A percentile compares a stretch with the other conserved stretches of the same genome.
Evolutionary conservation across 2,113 vertebrate species (phyloP).

Genomic region (Pitta sordida): DNA sequence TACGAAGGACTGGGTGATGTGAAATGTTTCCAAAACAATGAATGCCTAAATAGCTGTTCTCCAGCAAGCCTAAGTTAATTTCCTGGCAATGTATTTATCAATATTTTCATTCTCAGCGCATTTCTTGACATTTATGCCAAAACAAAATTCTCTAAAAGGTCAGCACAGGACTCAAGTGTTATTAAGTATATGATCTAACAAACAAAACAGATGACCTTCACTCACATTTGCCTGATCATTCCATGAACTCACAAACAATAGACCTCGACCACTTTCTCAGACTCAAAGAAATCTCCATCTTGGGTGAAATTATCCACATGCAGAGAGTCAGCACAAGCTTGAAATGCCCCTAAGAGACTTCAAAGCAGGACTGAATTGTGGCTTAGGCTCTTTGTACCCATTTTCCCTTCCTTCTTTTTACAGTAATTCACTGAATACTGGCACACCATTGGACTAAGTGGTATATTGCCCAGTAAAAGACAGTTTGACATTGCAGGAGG

Average conservation of each 20-base stretch:
- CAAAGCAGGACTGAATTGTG: neutral
- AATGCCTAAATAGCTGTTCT: neutral
- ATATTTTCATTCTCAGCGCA: neutral
- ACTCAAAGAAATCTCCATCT: neutral
- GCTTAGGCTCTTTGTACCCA: neutral
- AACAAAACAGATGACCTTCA: neutral
- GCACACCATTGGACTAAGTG: fast-evolving
- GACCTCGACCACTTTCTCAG: neutral
- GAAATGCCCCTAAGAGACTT: neutral
- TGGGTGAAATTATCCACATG: neutral
- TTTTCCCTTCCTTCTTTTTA: neutral
- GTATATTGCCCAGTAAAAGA: fast-evolving
- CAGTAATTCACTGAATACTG: neutral
- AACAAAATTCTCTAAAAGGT: conserved; percentile 18
- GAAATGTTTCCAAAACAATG: neutral
- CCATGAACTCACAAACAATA: neutral
- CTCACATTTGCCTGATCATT: neutral
- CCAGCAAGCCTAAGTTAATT: neutral
- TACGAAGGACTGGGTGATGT: neutral
- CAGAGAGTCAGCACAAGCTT: neutral
- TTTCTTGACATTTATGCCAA: neutral
- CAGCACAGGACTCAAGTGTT: neutral
- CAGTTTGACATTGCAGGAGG: neutral
- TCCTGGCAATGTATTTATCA: neutral
- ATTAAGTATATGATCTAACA: neutral